A percentile compares a stretch with the other conserved stretches of the same genome.
Evolutionary conservation across 2,797 vertebrate genomes (phyloP).

Genomic region (Alouatta caraya): DNA sequence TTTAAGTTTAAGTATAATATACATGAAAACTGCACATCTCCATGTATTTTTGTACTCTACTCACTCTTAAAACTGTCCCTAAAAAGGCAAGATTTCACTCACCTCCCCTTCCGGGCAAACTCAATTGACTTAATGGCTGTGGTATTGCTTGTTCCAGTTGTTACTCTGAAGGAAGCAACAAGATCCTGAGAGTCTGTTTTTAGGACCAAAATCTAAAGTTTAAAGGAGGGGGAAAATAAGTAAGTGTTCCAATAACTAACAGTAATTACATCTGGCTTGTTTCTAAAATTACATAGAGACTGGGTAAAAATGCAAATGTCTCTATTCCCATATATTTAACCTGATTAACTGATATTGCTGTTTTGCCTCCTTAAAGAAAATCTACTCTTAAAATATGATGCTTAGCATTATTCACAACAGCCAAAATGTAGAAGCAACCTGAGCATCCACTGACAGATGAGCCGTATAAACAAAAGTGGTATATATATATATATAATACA

Average conservation of each 20-base stretch:
- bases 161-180: conserved; percentile 98
- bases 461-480: not conserved
- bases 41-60: not conserved
- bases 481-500: not conserved
- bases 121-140: conserved; percentile 99
- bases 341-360: not conserved
- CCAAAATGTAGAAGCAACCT: not conserved
- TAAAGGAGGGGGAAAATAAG: conserved; percentile 58
- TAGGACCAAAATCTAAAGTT: conserved; percentile 94
- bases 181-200: conserved; percentile 97
- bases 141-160: conserved; percentile 99
- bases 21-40: not conserved
- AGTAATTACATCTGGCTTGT: conserved; percentile 35
- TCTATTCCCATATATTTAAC: not conserved
- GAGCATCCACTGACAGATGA: not conserved
- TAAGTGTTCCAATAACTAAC: conserved; percentile 17
- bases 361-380: conserved; percentile 29
- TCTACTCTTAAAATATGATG: not conserved
- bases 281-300: conserved; percentile 31
- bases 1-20: not conserved
- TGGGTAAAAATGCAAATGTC: conserved; percentile 6
- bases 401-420: not conserved
- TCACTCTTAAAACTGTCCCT: not conserved
- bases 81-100: conserved; percentile 67
- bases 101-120: conserved; percentile 98